Conservation (phyloP, 2,888 invertebrate species). For the Ormyrus pomaceus region DNA sequence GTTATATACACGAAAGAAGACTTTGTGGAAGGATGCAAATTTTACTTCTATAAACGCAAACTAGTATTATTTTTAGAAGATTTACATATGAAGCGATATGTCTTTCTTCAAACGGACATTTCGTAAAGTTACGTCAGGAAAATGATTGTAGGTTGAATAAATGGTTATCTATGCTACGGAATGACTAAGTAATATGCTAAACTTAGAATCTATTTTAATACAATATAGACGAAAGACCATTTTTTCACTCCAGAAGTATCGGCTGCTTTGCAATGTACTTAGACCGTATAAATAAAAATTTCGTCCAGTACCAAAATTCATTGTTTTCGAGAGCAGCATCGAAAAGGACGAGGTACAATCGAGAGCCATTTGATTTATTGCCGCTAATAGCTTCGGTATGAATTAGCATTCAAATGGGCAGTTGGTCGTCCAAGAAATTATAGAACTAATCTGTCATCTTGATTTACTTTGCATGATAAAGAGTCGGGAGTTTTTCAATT, state of each 20-base stretch:
- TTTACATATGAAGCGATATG: not conserved
- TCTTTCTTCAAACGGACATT: not conserved
- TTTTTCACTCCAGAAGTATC: too few relatives aligned
- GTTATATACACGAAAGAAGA: too few relatives aligned
- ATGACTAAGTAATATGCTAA: not conserved
- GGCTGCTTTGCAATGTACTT: too few relatives aligned
- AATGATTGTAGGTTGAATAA: not conserved
- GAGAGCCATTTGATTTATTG: slow-evolving; percentile 16
- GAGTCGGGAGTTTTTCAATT: slow-evolving; percentile 1
- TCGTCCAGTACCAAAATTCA: too few relatives aligned
- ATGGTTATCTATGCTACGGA: not conserved
- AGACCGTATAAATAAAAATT: too few relatives aligned
- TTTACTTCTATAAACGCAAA: too few relatives aligned
- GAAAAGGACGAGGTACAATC: not conserved
- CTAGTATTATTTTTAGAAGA: not conserved
- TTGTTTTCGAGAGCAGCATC: too few relatives aligned
- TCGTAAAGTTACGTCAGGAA: not conserved
- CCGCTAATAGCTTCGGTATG: not conserved
- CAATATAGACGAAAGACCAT: too few relatives aligned
- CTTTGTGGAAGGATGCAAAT: too few relatives aligned
- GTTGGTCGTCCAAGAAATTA: slow-evolving; percentile 12
- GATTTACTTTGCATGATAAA: slow-evolving; percentile 22
- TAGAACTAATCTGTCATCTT: slow-evolving; percentile 24
- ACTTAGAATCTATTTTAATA: too few relatives aligned
- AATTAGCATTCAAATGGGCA: slow-evolving; percentile 27